Evolutionary conservation across 2,888 invertebrate genomes (phyloP), one percentile per base, ranked within the genome.

Genomic region (Busseola fusca): DNA sequence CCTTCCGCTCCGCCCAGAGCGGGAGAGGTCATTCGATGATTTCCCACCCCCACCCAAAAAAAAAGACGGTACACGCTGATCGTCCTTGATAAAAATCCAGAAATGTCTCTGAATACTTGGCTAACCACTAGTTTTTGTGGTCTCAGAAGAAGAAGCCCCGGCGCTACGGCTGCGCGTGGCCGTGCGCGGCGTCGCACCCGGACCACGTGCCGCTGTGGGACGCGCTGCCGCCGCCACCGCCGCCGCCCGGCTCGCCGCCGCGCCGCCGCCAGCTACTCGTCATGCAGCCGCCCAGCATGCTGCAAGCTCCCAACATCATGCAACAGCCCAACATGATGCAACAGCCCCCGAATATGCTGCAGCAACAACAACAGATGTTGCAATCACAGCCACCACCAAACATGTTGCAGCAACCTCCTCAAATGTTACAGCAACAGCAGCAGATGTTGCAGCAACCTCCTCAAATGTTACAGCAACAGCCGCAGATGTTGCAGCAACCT

Each of bases 181-280:
- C 95, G 72, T 95, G 95, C 66, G 93, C 95, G n/a, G 91, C 93
- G 16, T 2, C 87, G 18, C 95, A 95, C 91, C 80, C 92, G 0
- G 95, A 94, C 92, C 94, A 95, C 91, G 94, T 94, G 86, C 91
- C 95, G 72, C 93, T 94, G 87, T 96, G 95, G 95, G 96, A 95
- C 89, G 94, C 94, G 67, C 90, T 96, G 86, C 96, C 96, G 0
- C 96, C 96, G 1, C 96, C 96, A 0, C 94, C 94, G 4, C 94
- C 96, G 30, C 96, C 95, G 3, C 92, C 94, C n/a, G 93, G 93
- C 80, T 89, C 91, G 3, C 94, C 94, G 0, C 94, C 94, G 1
- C 90, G 90, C 65, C 69, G 56, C 68, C 18, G 12, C 64, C 67
- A n/a, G 48, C 12, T n/a, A n/a, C 69, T 45, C 4, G 65, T 40